A percentile compares a stretch with the other conserved stretches of the same genome.
Conservation (phyloP, 2,113 vertebrate species). For the Channa maculata region DNA sequence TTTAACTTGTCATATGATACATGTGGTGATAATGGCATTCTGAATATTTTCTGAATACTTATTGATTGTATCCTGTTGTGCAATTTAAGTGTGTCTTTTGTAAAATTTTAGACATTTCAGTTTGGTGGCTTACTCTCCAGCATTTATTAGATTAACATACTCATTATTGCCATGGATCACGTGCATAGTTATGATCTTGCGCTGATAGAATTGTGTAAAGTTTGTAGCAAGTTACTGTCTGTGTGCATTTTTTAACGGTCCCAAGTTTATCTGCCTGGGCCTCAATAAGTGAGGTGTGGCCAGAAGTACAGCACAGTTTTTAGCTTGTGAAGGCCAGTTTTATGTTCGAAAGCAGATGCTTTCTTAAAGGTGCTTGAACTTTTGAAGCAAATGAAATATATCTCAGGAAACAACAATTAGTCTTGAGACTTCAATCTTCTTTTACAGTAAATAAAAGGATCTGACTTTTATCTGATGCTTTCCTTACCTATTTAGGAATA, state of each 20-base stretch:
- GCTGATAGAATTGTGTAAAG: slow-evolving; percentile 35
- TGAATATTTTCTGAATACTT: slow-evolving; percentile 18
- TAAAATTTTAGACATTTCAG: slow-evolving; percentile 30
- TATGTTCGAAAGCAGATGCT: too few species aligned
- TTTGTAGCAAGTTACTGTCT: slow-evolving; percentile 1
- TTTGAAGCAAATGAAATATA: too few species aligned
- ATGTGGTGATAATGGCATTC: slow-evolving; percentile 27
- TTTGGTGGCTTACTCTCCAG: slow-evolving; percentile 1
- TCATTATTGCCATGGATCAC: slow-evolving; percentile 41
- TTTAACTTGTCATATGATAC: slow-evolving; percentile 15
- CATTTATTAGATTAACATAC: slow-evolving; percentile 30
- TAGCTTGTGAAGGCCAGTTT: too few species aligned
- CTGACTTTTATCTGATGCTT: too few species aligned
- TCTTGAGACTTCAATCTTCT: too few species aligned
- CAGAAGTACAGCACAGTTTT: too few species aligned
- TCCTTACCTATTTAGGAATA: too few species aligned
- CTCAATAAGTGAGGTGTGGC: too few species aligned
- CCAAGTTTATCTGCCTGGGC: neutral
- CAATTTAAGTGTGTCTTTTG: slow-evolving; percentile 25
- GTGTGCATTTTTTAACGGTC: slow-evolving; percentile 1
- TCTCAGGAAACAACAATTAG: too few species aligned
- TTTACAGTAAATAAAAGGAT: too few species aligned
- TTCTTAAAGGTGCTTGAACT: too few species aligned
- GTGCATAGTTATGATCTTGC: slow-evolving; percentile 21
- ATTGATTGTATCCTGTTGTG: slow-evolving; percentile 21